Evolutionary conservation across 2,113 vertebrate species (phyloP).

Genomic region (Pogona vitticeps): DNA sequence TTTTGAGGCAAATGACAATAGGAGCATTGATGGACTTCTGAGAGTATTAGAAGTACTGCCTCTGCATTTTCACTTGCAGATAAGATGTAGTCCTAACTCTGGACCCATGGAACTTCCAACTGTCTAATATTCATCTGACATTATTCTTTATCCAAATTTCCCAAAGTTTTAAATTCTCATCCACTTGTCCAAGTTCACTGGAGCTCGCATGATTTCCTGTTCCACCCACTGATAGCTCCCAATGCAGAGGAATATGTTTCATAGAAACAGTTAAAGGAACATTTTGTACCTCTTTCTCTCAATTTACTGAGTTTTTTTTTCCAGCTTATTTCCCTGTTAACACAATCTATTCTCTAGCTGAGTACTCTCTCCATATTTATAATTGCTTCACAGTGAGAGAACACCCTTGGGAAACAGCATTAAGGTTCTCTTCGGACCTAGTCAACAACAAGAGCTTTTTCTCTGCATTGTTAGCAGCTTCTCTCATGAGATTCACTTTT

Average conservation of each 20-base stretch:
- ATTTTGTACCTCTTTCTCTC: not conserved
- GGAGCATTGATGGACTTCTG: not conserved
- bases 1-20: not conserved
- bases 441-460: not conserved
- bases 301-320: not conserved
- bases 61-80: not conserved
- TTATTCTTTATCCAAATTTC: not conserved
- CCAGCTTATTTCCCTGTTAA: not conserved
- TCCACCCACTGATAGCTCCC: not conserved
- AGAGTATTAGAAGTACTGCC: not conserved
- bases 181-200: not conserved
- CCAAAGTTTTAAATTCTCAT: not conserved
- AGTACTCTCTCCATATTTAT: not conserved
- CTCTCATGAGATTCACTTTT: not conserved
- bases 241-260: not conserved
- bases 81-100: not conserved
- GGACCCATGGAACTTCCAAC: not conserved
- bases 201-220: not conserved
- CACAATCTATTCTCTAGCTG: not conserved
- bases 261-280: not conserved
- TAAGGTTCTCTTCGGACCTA: slow-evolving; percentile 8
- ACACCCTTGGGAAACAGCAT: not conserved
- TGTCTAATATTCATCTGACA: not conserved
- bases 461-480: slow-evolving; percentile 15
- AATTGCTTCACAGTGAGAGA: not conserved